Evolutionary conservation across 2,797 vertebrate species (phyloP), one percentile per base, ranked within the genome.

Genomic region (Helostoma temminkii): DNA sequence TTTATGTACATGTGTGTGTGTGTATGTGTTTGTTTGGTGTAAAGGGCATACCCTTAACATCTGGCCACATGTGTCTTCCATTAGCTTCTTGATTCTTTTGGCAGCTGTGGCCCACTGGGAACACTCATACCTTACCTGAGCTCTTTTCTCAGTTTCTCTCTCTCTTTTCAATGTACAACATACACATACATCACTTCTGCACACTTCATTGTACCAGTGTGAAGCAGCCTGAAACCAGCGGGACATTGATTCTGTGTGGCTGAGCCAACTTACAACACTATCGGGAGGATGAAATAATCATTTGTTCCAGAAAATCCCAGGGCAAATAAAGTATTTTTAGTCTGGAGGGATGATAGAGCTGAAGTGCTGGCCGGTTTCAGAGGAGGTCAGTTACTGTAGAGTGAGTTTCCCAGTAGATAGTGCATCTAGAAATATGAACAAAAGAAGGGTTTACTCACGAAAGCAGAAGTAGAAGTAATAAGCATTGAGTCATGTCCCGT

Each of bases 51-150:
- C 28, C 80, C 83, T 83, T 53, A 80, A 82, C 82, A 89, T 88
- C 74, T 85, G 72, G 67, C 21, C 63, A 78, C 90, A 93, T 87
- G 70, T 93, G 90, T 84, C 61, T 82, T 74, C 77, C 72, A 89
- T 93, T 90, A 89, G 28, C 61, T 79, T 62, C 76, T 72, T 63
- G 66, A 90, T 67, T 83, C 30, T 30, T 86, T 71, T 61, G 49
- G 80, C 89, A 93, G 89, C 84, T 90, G 84, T 69, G 49, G 59
- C 75, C 78, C 69, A 45, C 55, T 28, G 80, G 78, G 78, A 89
- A 41, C 49, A 85, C 32, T 42, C 54, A 42, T 34, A 37, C 66
- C 53, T 69, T 83, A 89, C 87, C 86, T 86, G 80, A 37, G 55
- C 53, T 67, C 30, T 66, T 65, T 77, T 43, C 68, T 66, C 21